Percentiles rank a stretch among this genome's conserved stretches.
phyloP scores from a whole-genome alignment of 2,113 vertebrate species.

The Zapus hudsonius region DNA sequence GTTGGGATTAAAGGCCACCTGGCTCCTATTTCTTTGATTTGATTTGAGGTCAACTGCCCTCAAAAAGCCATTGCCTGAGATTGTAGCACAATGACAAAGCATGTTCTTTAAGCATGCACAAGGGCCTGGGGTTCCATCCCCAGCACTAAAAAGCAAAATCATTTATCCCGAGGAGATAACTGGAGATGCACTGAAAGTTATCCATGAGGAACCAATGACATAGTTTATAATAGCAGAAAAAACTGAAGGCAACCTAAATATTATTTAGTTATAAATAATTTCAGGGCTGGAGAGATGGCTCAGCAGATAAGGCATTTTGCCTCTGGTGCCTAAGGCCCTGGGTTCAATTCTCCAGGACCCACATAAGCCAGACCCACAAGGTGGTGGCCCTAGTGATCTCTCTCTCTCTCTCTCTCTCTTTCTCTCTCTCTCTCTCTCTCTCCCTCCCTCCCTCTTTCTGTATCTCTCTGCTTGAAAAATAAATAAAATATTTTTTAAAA shows the following conservation, averaged over 20 bases:
- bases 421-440: no score
- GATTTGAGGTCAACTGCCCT: background rate
- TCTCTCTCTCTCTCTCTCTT: no score
- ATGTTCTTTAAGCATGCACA: background rate
- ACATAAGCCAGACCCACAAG: no score
- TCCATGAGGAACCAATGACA: background rate
- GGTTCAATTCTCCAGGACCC: no score
- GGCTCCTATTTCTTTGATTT: no score
- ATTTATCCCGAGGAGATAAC: conserved; percentile 24
- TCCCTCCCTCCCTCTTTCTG: no score
- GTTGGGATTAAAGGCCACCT: no score
- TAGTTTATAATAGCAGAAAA: background rate
- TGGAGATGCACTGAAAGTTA: background rate
- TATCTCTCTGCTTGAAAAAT: background rate
- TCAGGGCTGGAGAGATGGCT: background rate
- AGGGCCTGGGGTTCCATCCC: background rate
- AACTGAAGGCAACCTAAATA: background rate
- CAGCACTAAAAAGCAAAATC: background rate
- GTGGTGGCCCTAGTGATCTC: no score
- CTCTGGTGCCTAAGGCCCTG: no score
- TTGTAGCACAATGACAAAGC: background rate
- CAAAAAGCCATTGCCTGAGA: background rate
- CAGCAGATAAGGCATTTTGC: no score
- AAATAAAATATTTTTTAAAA: background rate
- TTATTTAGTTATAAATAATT: background rate